Evolutionary conservation across 2,888 invertebrate genomes (phyloP).

Genomic region (Calameuta idolon): DNA sequence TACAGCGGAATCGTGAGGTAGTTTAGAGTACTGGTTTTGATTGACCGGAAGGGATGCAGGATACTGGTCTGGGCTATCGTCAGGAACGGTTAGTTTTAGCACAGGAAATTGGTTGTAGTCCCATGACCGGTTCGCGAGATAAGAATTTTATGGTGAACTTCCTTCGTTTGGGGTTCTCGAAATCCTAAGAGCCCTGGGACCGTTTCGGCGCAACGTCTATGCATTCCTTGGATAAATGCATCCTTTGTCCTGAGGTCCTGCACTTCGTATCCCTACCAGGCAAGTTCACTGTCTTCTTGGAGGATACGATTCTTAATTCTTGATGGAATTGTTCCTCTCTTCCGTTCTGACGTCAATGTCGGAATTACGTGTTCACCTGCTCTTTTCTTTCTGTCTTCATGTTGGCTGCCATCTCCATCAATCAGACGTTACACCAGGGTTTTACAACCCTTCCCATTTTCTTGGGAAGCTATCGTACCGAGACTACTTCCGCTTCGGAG

Average conservation of each 20-base stretch:
- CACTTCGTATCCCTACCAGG: not conserved
- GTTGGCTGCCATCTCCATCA: conserved; percentile 1
- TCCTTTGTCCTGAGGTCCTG: conserved; percentile 26
- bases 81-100: conserved; percentile 29
- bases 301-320: not conserved
- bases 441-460: conserved; percentile 32
- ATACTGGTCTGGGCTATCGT: not conserved
- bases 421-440: conserved; percentile 25
- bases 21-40: not conserved
- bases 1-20: not conserved
- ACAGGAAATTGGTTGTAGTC: conserved; percentile 39
- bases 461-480: conserved; percentile 18
- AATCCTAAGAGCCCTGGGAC: conserved; percentile 32
- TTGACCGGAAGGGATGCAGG: not conserved
- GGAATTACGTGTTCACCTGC: not conserved
- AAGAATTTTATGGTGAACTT: conserved; percentile 48
- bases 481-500: conserved; percentile 49
- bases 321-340: not conserved
- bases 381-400: conserved; percentile 15
- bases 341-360: not conserved
- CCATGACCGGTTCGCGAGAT: conserved; percentile 32
- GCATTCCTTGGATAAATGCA: conserved; percentile 33
- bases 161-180: conserved; percentile 29
- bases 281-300: not conserved
- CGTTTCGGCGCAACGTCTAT: conserved; percentile 33